Base-by-base conservation (phyloP, 2,888 invertebrate genomes). In the Heteromyza rotundicornis region DNA sequence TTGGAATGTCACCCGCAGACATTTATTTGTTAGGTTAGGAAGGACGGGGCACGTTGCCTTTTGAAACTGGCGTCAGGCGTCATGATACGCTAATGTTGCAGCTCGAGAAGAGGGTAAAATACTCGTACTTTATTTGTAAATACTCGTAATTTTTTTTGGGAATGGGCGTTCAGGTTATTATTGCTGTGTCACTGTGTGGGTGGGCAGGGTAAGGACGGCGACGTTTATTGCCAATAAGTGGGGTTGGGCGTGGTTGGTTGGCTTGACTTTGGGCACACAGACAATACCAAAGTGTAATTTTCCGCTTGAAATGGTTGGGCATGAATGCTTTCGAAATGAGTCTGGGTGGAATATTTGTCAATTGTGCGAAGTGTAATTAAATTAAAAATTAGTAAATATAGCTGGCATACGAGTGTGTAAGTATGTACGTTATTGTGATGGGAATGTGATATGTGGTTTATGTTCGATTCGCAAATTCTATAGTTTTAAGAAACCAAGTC, bases 1-100 rank as follows among this genome's bases (percentile, higher is more conserved):
- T 77, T 76, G 77, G 75, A 73, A 76, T 82, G 82, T 82, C 82
- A 83, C 76, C 78, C 78, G 75, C 82, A 83, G 82, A 82, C 78
- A 78, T 78, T 47, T 47, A 19, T 14, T n/a, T n/a, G n/a, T n/a
- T n/a, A 47, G 5, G 47, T 19, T 47, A 2, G 65, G 67, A 69
- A 65, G 65, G 64, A 65, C 65, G 64, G 16, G 3, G 2, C 17
- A n/a, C 22, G 17, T 35, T 59, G 64, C 59, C 59, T 59, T 66
- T 64, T 64, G 58, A 66, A 60, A 59, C 59, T 35, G 35, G 32
- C 17, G 12, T 32, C 5, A n/a, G 22, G 1, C 54, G 16, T 24
- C 58, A 40, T 61, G 56, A 63, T 60, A 68, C 66, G 66, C 64
- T 64, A 66, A 65, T 68, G 68, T 65, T 66, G 53, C 64, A 66